Evolutionary conservation across 2,888 invertebrate genomes (phyloP), one percentile per base, ranked within the genome.

Genomic region (Petrolisthes manimaculis): DNA sequence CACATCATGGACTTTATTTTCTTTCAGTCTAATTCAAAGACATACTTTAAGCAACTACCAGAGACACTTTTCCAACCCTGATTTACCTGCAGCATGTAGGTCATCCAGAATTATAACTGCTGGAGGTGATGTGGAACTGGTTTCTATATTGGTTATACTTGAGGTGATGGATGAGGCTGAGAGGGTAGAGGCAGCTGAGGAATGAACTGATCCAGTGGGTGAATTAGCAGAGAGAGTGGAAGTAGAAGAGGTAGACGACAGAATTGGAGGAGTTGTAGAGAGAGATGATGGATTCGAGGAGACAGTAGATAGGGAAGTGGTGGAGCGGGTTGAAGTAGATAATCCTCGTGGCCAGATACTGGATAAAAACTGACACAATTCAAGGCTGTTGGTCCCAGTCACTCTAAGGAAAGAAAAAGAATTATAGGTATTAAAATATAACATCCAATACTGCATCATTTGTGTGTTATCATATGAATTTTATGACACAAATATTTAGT

Each of bases 281-380:
- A 24, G 24, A 21, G 80, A 18, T 18, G 51, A 67, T 53, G 86
- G 9, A n/a, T 71, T 71, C 21, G 71, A 14, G 21, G 71, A 71
- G 14, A n/a, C 14, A n/a, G 21, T 18, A 1, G 12, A 54, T 18
- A n/a, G 24, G 14, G 61, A 37, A 51, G 53, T 55, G 55, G 53
- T 75, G 21, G 87, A 71, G 53, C 69, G 12, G 54, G 75, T 69
- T 24, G 71, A 54, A 80, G 56, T 24, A 21, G 77, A 67, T 21
- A 80, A 71, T 5, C 86, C 83, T 9, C 86, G 69, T 5, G 89
- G 86, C 86, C 86, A 89, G 6, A 83, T 71, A 74, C 69, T 79
- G 5, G 86, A 83, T n/a, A 89, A 78, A 54, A 89, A 21, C 74
- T 89, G 89, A 71, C 86, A 89, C 69, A 89, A 75, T 53, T 89